Conservation (phyloP, 2,888 invertebrate genomes). For the Latheticus oryzae region DNA sequence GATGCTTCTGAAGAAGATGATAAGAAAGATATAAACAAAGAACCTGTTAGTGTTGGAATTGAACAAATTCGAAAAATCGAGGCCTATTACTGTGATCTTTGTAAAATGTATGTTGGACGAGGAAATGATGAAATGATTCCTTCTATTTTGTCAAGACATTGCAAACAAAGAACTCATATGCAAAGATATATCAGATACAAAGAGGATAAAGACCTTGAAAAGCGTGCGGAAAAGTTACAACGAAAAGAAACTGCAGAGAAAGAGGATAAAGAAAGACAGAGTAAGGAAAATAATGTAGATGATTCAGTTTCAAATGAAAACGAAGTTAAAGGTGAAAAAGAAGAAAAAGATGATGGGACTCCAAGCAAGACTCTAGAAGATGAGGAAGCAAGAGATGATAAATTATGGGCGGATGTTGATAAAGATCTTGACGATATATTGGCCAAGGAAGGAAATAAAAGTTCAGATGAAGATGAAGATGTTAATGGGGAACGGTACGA, state of each 20-base stretch:
- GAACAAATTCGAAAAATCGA: slow-evolving; percentile 83
- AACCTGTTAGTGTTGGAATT: slow-evolving; percentile 79
- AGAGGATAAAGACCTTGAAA: slow-evolving; percentile 79
- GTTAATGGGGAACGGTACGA: slow-evolving; percentile 69
- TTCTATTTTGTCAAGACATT: slow-evolving; percentile 68
- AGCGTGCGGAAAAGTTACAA: slow-evolving; percentile 78
- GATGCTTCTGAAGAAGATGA: slow-evolving; percentile 59
- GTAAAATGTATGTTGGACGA: slow-evolving; percentile 79
- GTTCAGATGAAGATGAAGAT: slow-evolving; percentile 77
- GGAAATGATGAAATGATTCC: slow-evolving; percentile 63
- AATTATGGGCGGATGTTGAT: slow-evolving; percentile 84
- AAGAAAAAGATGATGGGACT: slow-evolving; percentile 51
- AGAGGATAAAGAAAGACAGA: slow-evolving; percentile 65
- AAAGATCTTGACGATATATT: slow-evolving; percentile 83
- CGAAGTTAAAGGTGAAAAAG: slow-evolving; percentile 24
- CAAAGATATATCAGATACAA: slow-evolving; percentile 82
- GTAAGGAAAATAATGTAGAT: slow-evolving; percentile 58
- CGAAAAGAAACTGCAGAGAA: slow-evolving; percentile 69
- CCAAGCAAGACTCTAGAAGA: slow-evolving; percentile 54
- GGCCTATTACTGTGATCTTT: slow-evolving; percentile 84
- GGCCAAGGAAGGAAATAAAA: slow-evolving; percentile 73
- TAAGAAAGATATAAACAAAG: slow-evolving; percentile 65
- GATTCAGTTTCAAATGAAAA: too few relatives aligned
- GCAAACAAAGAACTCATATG: slow-evolving; percentile 80
- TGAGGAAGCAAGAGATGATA: slow-evolving; percentile 73